Evolutionary conservation across 2,113 vertebrate species (phyloP).

Genomic region (Poeciliopsis occidentalis): DNA sequence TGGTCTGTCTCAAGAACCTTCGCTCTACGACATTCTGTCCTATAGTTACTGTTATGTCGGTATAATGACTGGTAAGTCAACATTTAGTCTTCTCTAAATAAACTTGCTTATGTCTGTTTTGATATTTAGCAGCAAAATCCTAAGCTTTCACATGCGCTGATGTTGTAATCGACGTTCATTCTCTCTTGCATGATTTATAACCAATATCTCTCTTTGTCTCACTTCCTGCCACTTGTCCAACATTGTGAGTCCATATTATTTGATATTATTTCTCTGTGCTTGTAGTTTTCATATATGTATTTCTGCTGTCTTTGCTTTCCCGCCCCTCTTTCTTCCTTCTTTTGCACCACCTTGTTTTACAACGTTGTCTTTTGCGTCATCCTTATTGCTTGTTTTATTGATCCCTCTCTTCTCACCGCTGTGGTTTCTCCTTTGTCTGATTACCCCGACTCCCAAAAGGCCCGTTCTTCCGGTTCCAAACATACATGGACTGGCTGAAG

Average conservation of each 20-base stretch:
- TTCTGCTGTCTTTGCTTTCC: not conserved
- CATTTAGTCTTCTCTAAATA: not conserved
- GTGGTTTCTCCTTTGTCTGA: constrained; percentile 37
- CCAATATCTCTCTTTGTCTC: constrained; percentile 76
- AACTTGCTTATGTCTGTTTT: not conserved
- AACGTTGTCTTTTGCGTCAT: constrained; percentile 15
- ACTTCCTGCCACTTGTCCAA: constrained; percentile 68
- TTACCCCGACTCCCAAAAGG: constrained; percentile 70
- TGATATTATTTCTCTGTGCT: constrained; percentile 42
- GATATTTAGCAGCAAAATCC: not conserved
- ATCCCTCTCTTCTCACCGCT: constrained; percentile 27
- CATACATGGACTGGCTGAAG: constrained; percentile 86
- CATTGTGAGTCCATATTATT: constrained; percentile 73
- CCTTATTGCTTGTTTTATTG: constrained; percentile 11
- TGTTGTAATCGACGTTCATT: constrained; percentile 4
- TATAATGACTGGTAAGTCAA: constrained; percentile 87
- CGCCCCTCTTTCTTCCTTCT: constrained; percentile 12
- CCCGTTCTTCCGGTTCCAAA: constrained; percentile 90
- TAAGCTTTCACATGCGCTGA: constrained; percentile 8
- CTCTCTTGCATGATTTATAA: constrained; percentile 74
- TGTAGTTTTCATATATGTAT: not conserved
- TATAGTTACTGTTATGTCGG: constrained; percentile 93
- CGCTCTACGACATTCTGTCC: constrained; percentile 83
- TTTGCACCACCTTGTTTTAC: constrained; percentile 22
- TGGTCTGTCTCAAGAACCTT: constrained; percentile 80